Conservation (phyloP, 2,888 invertebrate species). For the Idaea biselata region DNA sequence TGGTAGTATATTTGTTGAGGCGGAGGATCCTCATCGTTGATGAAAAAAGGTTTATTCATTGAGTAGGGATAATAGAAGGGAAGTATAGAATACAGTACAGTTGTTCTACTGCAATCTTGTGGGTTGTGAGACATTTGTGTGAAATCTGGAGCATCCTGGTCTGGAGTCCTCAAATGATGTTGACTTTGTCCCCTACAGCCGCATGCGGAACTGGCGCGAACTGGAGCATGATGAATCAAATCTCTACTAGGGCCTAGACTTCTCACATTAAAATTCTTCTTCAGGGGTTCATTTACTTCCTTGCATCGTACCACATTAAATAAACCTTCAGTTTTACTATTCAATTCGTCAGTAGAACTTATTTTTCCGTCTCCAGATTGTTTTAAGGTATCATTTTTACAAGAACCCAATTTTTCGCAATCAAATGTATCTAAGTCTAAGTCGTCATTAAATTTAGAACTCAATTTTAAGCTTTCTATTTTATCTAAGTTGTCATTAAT, state of each 20-base stretch:
- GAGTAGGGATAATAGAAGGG: conserved; percentile 17
- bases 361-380: not conserved
- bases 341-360: not conserved
- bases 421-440: not conserved
- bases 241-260: not conserved
- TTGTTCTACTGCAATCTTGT: not conserved
- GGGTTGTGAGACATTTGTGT: not conserved
- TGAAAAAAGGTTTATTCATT: not conserved
- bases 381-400: not conserved
- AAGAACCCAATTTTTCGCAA: not conserved
- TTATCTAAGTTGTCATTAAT: not conserved
- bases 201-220: not conserved
- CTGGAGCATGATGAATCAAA: not conserved
- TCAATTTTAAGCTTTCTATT: not conserved
- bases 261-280: not conserved
- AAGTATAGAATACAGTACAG: conserved; percentile 19
- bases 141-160: not conserved
- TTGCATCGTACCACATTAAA: not conserved
- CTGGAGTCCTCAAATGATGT: not conserved
- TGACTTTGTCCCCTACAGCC: not conserved
- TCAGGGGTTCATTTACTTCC: not conserved
- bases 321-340: not conserved
- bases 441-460: not conserved
- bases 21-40: conserved; percentile 13
- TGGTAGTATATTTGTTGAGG: conserved; percentile 35